These are phyloP conservation scores for Aptenodytes forsteri DNA, from an alignment of 2,113 vertebrate genomes.

Conservation along the genomic window DNA sequence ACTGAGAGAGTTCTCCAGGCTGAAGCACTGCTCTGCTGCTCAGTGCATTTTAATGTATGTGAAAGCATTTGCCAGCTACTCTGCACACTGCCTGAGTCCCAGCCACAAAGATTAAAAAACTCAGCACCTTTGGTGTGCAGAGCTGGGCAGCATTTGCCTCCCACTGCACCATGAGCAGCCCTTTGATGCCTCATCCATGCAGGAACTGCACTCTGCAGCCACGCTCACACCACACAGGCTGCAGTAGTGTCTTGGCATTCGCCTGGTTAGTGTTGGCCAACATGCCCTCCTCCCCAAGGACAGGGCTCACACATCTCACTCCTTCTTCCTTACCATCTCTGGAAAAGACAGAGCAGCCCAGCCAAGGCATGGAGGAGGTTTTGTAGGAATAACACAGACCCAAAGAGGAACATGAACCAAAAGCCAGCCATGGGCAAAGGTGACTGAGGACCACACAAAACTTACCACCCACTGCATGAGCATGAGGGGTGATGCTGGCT, in stretches of 20 bases:
- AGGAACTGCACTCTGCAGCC: neutral
- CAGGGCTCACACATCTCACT: neutral
- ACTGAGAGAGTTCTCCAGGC: neutral
- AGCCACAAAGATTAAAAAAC: neutral
- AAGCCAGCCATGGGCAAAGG: neutral
- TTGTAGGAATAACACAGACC: neutral
- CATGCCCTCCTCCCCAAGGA: rapidly evolving
- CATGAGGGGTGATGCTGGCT: neutral
- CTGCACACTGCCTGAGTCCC: neutral
- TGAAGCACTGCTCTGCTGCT: neutral
- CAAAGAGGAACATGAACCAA: neutral
- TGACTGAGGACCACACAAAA: neutral
- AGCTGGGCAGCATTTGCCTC: neutral
- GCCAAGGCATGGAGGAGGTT: neutral
- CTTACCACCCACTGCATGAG: neutral
- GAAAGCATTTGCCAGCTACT: neutral
- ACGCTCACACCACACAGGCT: neutral
- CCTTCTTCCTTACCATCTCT: neutral
- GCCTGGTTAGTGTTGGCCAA: neutral
- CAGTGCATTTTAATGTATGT: neutral
- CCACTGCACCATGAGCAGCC: neutral
- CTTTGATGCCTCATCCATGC: neutral
- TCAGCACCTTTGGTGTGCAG: neutral
- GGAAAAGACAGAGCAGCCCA: neutral
- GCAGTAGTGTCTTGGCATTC: rapidly evolving